Conservation (phyloP, 1,140 invertebrate species). For the Aphelenchoides besseyi region DNA sequence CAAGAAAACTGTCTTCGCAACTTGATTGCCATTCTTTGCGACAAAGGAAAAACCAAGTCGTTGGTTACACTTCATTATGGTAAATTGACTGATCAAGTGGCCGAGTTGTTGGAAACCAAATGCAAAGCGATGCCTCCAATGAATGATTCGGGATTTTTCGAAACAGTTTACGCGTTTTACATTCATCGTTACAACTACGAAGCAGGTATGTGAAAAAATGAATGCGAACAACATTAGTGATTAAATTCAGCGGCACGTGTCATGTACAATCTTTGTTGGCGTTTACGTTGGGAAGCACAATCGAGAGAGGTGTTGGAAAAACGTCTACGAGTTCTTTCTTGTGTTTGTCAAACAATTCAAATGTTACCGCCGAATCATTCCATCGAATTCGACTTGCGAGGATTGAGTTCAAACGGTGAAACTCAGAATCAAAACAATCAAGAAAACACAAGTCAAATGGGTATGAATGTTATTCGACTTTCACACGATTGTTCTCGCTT, state of each 20-base stretch:
- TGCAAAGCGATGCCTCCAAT: constrained; percentile 13
- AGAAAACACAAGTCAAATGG: no score
- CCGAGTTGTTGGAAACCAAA: constrained; percentile 37
- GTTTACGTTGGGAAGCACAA: constrained; percentile 35
- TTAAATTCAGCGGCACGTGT: constrained; percentile 25
- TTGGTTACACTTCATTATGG: constrained; percentile 37
- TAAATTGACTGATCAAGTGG: constrained; percentile 27
- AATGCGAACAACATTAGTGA: not conserved
- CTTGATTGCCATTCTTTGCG: constrained; percentile 33
- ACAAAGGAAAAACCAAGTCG: constrained; percentile 23
- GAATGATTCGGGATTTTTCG: constrained; percentile 32
- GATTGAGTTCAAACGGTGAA: not conserved
- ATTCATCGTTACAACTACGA: constrained; percentile 41
- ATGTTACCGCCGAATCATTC: constrained; percentile 11
- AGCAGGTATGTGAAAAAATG: constrained; percentile 17
- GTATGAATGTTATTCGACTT: not conserved
- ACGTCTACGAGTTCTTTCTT: constrained; percentile 26
- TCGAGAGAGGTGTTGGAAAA: constrained; percentile 38
- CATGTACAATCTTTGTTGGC: constrained; percentile 18
- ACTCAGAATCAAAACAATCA: no score
- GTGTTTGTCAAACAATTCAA: constrained; percentile 37
- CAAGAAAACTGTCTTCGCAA: constrained; percentile 36
- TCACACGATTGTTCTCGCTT: not conserved
- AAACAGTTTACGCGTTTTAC: constrained; percentile 46
- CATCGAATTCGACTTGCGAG: constrained; percentile 20